phyloP scores from a whole-genome alignment of 2,113 vertebrate species.

The Deroptyus accipitrinus region DNA sequence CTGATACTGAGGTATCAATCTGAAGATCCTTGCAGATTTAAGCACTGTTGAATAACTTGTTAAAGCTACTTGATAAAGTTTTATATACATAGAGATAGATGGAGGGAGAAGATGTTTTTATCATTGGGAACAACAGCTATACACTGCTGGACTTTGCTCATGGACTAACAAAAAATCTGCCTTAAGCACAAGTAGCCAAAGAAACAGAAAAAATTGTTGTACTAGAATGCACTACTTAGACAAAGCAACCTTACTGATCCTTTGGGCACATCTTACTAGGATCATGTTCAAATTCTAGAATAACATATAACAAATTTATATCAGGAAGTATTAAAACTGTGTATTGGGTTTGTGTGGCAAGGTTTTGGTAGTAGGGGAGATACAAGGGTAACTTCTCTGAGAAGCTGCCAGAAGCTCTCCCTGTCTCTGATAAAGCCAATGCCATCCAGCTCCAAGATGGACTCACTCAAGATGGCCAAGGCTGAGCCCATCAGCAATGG shows the following conservation, averaged over 20 bases:
- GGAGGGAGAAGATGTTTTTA: neutral
- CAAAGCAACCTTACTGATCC: neutral
- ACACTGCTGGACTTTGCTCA: neutral
- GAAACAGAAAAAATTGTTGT: neutral
- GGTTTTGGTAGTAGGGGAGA: neutral
- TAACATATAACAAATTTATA: neutral
- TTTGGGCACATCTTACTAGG: neutral
- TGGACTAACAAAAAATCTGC: neutral
- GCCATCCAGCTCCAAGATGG: neutral
- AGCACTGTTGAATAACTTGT: neutral
- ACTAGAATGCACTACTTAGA: neutral
- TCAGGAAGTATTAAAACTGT: neutral
- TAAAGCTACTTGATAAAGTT: neutral
- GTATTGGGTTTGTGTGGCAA: neutral
- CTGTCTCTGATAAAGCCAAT: rapidly evolving
- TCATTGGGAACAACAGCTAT: neutral
- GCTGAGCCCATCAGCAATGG: rapidly evolving
- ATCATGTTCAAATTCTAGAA: neutral
- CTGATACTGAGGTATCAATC: neutral
- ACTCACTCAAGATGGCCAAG: rapidly evolving
- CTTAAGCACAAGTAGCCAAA: neutral
- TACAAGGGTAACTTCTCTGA: neutral
- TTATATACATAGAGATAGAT: neutral
- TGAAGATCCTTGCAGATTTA: neutral
- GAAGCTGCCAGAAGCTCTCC: neutral